Conservation (phyloP, 2,888 invertebrate species). For the Tenthredo scrophulariae region DNA sequence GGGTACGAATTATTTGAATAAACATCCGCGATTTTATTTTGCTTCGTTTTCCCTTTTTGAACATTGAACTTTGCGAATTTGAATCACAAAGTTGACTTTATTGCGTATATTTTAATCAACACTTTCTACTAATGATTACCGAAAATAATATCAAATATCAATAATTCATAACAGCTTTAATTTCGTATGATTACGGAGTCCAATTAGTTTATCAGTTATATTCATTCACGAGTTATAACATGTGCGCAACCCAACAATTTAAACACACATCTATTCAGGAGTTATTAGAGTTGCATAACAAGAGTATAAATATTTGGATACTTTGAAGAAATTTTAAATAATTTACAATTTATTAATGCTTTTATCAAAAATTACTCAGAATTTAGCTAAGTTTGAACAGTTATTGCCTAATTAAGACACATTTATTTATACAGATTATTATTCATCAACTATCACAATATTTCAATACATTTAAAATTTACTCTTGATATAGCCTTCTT, state of each 20-base stretch:
- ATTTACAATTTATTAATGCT: neutral
- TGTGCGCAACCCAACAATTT: neutral
- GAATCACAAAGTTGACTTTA: neutral
- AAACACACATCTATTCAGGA: neutral
- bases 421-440: neutral
- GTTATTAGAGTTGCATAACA: neutral
- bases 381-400: neutral
- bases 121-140: neutral
- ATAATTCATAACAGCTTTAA: neutral
- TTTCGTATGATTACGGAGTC: neutral
- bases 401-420: neutral
- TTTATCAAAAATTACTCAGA: neutral
- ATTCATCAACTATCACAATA: neutral
- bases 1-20: neutral
- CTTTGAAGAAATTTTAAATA: neutral
- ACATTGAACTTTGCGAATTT: conserved; percentile 21
- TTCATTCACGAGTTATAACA: neutral
- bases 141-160: neutral
- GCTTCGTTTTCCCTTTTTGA: neutral
- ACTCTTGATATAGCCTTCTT: no score
- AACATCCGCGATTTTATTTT: neutral
- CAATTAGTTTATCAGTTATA: conserved; percentile 2
- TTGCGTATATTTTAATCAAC: neutral
- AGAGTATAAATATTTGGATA: neutral
- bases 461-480: neutral